Evolutionary conservation across 2,888 invertebrate species (phyloP).

Genomic region (Oligia latruncula): DNA sequence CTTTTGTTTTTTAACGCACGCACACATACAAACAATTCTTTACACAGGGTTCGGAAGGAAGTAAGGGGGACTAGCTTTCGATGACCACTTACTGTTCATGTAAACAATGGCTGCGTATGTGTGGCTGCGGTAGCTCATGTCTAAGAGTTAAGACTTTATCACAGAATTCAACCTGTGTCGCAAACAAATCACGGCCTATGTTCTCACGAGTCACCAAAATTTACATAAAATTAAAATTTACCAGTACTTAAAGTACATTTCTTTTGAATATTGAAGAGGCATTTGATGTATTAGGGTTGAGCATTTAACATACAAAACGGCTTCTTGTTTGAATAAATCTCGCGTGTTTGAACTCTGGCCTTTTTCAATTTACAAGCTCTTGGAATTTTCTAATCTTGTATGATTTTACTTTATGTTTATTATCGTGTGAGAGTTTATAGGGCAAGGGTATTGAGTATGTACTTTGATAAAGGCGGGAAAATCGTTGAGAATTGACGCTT

Average conservation of each 20-base stretch:
- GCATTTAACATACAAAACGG: constrained; percentile 62
- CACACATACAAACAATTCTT: constrained; percentile 35
- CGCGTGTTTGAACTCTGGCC: constrained; percentile 56
- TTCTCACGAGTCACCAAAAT: constrained; percentile 76
- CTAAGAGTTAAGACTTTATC: neutral
- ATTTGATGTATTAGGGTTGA: constrained; percentile 57
- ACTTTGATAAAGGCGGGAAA: constrained; percentile 27
- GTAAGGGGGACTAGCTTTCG: neutral
- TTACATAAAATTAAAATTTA: constrained; percentile 69
- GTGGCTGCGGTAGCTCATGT: constrained; percentile 19
- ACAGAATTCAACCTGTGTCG: constrained; percentile 53
- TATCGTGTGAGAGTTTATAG: constrained; percentile 32
- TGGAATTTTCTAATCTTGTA: constrained; percentile 57
- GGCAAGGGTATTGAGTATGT: constrained; percentile 11
- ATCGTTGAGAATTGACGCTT: constrained; percentile 17
- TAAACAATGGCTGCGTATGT: constrained; percentile 11
- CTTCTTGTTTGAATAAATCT: constrained; percentile 62
- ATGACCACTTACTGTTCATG: neutral
- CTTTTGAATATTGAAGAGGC: constrained; percentile 65
- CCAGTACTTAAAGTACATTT: constrained; percentile 55
- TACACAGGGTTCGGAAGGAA: neutral
- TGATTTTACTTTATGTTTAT: constrained; percentile 41
- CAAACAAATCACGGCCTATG: constrained; percentile 69
- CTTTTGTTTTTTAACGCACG: neutral
- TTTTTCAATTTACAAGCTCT: constrained; percentile 59